A percentile compares a stretch with the other conserved stretches of the same genome.
These are phyloP conservation scores for Calypte anna DNA, from an alignment of 2,113 vertebrate genomes.

Conservation along the genomic window DNA sequence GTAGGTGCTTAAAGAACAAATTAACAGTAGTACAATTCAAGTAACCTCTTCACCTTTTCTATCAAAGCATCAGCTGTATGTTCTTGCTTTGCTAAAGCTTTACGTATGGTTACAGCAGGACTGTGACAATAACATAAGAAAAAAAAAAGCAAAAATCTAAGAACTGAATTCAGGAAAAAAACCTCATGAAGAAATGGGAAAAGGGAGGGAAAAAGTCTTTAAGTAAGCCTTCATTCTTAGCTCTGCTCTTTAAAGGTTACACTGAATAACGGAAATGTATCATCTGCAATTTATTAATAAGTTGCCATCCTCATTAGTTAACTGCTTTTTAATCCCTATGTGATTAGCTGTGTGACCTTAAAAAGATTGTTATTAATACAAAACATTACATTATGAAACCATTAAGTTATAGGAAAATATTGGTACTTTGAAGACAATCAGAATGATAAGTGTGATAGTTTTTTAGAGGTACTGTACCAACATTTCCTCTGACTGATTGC, in stretches of 20 bases:
- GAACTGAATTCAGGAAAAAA: conserved; percentile 17
- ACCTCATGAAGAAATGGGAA: not conserved
- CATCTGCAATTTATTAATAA: conserved; percentile 72
- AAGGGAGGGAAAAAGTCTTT: conserved; percentile 35
- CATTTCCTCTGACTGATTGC: conserved; percentile 83
- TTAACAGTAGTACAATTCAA: conserved; percentile 71
- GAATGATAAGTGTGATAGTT: conserved; percentile 79
- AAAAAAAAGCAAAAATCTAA: not conserved
- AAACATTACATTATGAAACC: conserved; percentile 75
- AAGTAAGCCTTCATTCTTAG: conserved; percentile 48
- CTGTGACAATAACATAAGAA: conserved; percentile 26
- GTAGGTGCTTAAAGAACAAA: conserved; percentile 69
- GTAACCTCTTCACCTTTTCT: conserved; percentile 69
- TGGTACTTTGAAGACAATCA: conserved; percentile 82
- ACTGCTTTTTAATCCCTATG: conserved; percentile 68
- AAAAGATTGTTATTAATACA: conserved; percentile 73
- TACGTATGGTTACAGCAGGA: conserved; percentile 51
- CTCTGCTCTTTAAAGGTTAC: conserved; percentile 67
- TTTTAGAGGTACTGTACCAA: conserved; percentile 73
- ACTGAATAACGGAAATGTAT: conserved; percentile 54
- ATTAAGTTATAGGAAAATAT: conserved; percentile 79
- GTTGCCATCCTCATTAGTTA: conserved; percentile 70
- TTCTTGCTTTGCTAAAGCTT: conserved; percentile 54
- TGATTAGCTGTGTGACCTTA: conserved; percentile 73
- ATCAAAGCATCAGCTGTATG: conserved; percentile 69